phyloP scores from a whole-genome alignment of 1,140 invertebrate species.

The Bombus difficillimus region DNA sequence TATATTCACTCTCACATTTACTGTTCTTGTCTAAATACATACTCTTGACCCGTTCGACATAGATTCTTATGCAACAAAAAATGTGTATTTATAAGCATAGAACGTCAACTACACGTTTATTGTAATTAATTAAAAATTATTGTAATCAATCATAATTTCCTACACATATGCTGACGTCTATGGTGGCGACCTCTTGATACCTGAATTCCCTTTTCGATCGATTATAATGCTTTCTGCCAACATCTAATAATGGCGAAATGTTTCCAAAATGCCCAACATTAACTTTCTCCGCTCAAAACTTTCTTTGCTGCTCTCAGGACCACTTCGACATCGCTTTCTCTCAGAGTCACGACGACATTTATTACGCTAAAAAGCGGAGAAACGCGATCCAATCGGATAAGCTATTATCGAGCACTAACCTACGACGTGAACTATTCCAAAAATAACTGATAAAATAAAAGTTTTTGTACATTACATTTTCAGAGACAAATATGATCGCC shows the following conservation, averaged over 20 bases:
- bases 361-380: not conserved
- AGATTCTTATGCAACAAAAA: too few species aligned
- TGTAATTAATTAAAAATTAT: too few species aligned
- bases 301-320: conserved; percentile 42
- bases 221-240: not conserved
- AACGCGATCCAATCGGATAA: not conserved
- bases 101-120: too few species aligned
- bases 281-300: conserved; percentile 63
- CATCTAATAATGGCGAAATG: conserved; percentile 10
- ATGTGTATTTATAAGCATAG: too few species aligned
- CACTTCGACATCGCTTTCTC: conserved; percentile 50
- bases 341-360: conserved; percentile 11
- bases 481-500: too few species aligned
- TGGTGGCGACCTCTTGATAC: not conserved
- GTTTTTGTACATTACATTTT: too few species aligned
- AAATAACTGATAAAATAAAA: too few species aligned
- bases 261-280: conserved; percentile 36
- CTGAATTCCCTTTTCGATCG: not conserved
- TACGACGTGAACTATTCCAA: too few species aligned
- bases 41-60: too few species aligned
- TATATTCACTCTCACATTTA: too few species aligned
- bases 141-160: too few species aligned
- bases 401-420: not conserved
- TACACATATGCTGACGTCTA: not conserved
- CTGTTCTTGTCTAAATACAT: too few species aligned